Conservation (phyloP, 1,140 invertebrate genomes). For the Caenorhabditis tropicalis region DNA sequence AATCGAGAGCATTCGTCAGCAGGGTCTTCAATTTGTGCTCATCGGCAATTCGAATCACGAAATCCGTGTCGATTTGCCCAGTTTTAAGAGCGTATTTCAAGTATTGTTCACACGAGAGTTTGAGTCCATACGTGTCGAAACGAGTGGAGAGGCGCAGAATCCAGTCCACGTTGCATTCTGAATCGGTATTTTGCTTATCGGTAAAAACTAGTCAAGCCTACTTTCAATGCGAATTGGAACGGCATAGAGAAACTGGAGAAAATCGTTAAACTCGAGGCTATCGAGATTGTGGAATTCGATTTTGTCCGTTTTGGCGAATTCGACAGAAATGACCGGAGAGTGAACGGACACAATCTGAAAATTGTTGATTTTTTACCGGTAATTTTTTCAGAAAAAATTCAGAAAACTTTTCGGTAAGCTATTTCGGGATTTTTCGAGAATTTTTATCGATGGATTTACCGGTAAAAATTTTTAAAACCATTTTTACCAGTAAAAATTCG, state of each 20-base stretch:
- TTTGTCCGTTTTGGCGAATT: background rate
- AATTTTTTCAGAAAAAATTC: too few species aligned
- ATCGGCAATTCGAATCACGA: background rate
- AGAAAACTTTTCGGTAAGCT: too few species aligned
- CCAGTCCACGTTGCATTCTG: background rate
- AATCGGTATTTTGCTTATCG: background rate
- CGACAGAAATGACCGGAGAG: background rate
- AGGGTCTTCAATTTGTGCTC: background rate
- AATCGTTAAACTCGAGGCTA: background rate
- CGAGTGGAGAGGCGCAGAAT: background rate
- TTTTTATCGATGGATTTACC: too few species aligned
- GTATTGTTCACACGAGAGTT: background rate
- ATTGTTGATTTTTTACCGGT: background rate
- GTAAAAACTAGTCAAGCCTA: background rate
- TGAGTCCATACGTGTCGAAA: background rate
- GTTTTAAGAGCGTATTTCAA: background rate
- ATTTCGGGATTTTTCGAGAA: too few species aligned
- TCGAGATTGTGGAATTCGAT: background rate
- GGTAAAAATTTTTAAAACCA: too few species aligned
- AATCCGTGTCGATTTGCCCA: background rate
- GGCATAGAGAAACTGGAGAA: background rate
- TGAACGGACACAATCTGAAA: slow-evolving; percentile 6
- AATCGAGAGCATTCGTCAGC: background rate
- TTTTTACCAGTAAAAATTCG: too few species aligned
- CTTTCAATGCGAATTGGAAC: slow-evolving; percentile 4